A percentile compares a stretch with the other conserved stretches of the same genome.
These are phyloP conservation scores for Falco punctatus DNA, from an alignment of 2,113 vertebrate genomes.

Conservation along the genomic window DNA sequence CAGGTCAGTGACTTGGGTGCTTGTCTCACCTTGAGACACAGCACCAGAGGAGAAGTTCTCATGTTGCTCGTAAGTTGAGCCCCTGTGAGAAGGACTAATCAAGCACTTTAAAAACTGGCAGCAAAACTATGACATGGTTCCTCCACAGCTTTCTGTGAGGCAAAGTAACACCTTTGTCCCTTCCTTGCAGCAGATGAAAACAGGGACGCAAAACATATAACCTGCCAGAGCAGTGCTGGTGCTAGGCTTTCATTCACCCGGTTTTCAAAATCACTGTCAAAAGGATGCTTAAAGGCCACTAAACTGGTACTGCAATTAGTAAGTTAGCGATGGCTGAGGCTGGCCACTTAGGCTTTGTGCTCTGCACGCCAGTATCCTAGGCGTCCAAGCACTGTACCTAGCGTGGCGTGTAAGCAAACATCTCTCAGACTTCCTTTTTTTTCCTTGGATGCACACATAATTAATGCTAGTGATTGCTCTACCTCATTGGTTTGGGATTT, in stretches of 20 bases:
- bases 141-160: no score
- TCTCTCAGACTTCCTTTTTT: not conserved
- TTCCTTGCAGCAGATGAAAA: not conserved
- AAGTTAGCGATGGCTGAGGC: no score
- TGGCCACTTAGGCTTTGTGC: not conserved
- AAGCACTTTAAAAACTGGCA: not conserved
- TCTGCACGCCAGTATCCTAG: rapidly evolving
- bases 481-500: not conserved
- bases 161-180: not conserved
- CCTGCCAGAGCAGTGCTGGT: rapidly evolving
- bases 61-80: not conserved
- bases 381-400: not conserved
- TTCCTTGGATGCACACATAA: not conserved
- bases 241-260: not conserved
- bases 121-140: not conserved
- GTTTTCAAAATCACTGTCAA: not conserved
- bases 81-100: rapidly evolving
- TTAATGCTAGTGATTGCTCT: not conserved
- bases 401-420: not conserved
- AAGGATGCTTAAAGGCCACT: not conserved
- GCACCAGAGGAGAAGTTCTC: not conserved
- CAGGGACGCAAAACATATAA: not conserved
- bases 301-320: rapidly evolving
- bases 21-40: rapidly evolving
- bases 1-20: rapidly evolving